Evolutionary conservation across 2,797 vertebrate genomes (phyloP), one percentile per base, ranked within the genome.

Genomic region (Gephyroberyx darwinii): DNA sequence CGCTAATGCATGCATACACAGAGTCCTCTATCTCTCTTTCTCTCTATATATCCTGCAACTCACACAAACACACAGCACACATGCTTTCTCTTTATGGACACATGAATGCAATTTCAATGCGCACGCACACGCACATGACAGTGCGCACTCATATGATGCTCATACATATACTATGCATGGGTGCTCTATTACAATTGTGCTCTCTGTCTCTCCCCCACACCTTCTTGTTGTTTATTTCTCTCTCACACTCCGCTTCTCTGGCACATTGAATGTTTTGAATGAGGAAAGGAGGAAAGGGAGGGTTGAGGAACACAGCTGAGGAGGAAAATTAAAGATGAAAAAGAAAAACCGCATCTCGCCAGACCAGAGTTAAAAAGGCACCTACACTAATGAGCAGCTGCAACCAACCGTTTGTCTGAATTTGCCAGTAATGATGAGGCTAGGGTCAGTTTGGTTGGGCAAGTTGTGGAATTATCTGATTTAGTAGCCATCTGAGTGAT

Each of bases 351-450:
- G 30, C 60, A 35, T 53, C 20, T 33, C 19, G 31, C n/a, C 35
- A 20, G 16, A 64, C 51, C 37, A 60, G 48, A 57, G 12, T 50
- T 39, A 41, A 68, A 76, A n/a, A 64, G 48, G 54, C 45, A 52
- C 13, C 51, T 39, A 19, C 16, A 50, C 48, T 53, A 71, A 69
- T 52, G 51, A 83, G 58, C 76, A 74, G 30, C 80, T 72, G 71
- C 55, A 51, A 50, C 52, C 26, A 35, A 56, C 8, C 54, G 68
- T 70, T 50, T 41, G 39, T 64, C 50, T 58, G 59, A 60, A 63
- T 76, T 76, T 47, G 55, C 59, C 26, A 56, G 35, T 65, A 68
- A 82, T 72, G 5, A 58, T 53, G 50, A 73, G 47, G 31, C 53
- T 50, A 37, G 8, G 47, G 50, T n/a, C 61, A 67, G 52, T 65